phyloP scores from a whole-genome alignment of 2,113 vertebrate genomes.

The Osmerus eperlanus region DNA sequence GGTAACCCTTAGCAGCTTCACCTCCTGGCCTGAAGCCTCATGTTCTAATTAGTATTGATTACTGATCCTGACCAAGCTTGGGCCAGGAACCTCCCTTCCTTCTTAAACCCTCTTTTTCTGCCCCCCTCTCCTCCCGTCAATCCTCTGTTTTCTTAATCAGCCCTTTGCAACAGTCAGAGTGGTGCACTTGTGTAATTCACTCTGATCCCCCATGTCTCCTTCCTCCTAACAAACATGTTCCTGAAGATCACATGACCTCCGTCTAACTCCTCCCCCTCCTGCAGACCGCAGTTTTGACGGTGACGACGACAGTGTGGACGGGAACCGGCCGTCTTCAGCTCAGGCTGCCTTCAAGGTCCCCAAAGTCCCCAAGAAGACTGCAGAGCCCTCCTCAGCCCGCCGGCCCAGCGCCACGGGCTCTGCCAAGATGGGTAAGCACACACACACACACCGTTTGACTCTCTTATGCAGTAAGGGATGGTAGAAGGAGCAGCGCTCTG shows the following conservation, averaged over 20 bases:
- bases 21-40: background rate
- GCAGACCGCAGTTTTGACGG: constrained; percentile 97
- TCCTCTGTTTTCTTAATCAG: constrained; percentile 30
- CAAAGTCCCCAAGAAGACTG: constrained; percentile 86
- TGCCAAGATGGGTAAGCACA: constrained; percentile 81
- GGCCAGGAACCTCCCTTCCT: background rate
- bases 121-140: background rate
- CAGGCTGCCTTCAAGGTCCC: constrained; percentile 92
- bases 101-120: background rate
- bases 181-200: too few species aligned
- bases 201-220: background rate
- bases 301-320: constrained; percentile 96
- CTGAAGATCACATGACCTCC: too few species aligned
- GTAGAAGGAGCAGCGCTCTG: too few species aligned
- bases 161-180: background rate
- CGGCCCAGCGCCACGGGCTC: constrained; percentile 84
- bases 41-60: constrained; percentile 52
- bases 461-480: too few species aligned
- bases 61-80: constrained; percentile 42
- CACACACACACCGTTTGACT: background rate
- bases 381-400: constrained; percentile 74
- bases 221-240: background rate
- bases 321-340: constrained; percentile 86
- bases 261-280: background rate
- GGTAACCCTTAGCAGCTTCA: constrained; percentile 17